Evolutionary conservation across 1,140 invertebrate species (phyloP).

Genomic region (Brachystomella parvula): DNA sequence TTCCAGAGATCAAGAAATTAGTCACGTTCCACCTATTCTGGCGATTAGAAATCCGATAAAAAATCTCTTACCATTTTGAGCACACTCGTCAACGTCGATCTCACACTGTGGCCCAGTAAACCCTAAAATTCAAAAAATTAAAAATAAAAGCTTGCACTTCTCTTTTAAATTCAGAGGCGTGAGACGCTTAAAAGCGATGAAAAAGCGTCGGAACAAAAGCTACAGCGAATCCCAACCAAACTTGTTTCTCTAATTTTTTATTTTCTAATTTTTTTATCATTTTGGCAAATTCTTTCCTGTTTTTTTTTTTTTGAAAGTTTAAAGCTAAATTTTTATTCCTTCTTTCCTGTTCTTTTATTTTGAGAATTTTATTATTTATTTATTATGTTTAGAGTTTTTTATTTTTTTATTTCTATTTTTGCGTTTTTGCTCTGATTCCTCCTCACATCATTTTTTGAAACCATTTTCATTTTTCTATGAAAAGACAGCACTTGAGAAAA

Average conservation of each 20-base stretch:
- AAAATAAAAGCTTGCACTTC: conserved; percentile 7
- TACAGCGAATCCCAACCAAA: no score
- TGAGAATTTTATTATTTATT: no score
- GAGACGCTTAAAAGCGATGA: background rate
- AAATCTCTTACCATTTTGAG: conserved; percentile 55
- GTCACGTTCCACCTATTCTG: background rate
- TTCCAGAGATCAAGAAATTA: background rate
- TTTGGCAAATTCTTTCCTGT: background rate
- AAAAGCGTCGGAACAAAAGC: no score
- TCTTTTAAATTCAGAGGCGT: conserved; percentile 8
- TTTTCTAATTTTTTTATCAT: background rate
- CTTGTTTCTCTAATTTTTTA: background rate
- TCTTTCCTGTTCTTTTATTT: no score
- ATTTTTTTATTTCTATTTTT: no score
- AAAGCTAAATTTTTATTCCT: no score
- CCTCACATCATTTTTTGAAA: no score
- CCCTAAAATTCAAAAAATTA: conserved; percentile 50
- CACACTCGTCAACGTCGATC: conserved; percentile 87
- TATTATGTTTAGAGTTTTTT: no score
- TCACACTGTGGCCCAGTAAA: conserved; percentile 79
- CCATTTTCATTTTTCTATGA: no score
- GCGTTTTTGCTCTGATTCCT: no score
- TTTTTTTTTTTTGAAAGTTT: no score
- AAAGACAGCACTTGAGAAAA: no score
- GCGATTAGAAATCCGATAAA: background rate